Percentiles rank a stretch among this genome's conserved stretches.
phyloP scores from a whole-genome alignment of 2,113 vertebrate species.

The Oryctolagus cuniculus region mOryCun1.1 NC_091432.1:84710501-84711000 shows the following conservation, averaged over 20 bases:
- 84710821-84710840: not conserved
- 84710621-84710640: slow-evolving; percentile 72
- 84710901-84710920: no score
- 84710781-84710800: rapidly evolving
- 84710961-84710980: not conserved
- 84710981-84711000: not conserved
- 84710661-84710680: not conserved
- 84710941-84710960: not conserved
- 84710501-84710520: slow-evolving; percentile 78
- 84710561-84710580: slow-evolving; percentile 72
- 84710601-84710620: slow-evolving; percentile 87
- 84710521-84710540: slow-evolving; percentile 58
- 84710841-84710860: not conserved
- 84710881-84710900: not conserved
- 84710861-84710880: not conserved
- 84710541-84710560: slow-evolving; percentile 65
- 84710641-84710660: slow-evolving; percentile 73
- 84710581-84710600: slow-evolving; percentile 65
- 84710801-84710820: not conserved
- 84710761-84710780: rapidly evolving
- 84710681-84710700: not conserved
- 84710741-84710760: rapidly evolving
- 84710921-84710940: not conserved
- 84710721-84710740: not conserved
- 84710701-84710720: not conserved